Evolutionary conservation across 2,888 invertebrate genomes (phyloP).

Genomic region (Acheta domesticus): DNA sequence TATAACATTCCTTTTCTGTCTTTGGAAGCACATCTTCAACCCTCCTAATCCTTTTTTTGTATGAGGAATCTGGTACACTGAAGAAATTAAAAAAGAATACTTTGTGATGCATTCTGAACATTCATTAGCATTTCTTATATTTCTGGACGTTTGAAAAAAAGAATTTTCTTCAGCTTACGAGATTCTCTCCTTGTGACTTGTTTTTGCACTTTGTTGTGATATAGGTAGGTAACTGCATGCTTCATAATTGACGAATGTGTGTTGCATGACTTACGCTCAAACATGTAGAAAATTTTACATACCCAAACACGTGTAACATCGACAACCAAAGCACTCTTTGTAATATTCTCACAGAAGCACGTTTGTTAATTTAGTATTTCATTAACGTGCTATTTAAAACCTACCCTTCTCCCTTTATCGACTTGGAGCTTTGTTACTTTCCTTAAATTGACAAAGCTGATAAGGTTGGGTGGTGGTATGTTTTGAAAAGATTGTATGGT

Average conservation of each 20-base stretch:
- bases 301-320: too few species aligned
- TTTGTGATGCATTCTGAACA: neutral
- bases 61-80: neutral
- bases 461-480: too few species aligned
- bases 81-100: neutral
- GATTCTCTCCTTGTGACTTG: neutral
- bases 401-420: too few species aligned
- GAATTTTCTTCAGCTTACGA: neutral
- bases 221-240: conserved; percentile 10
- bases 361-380: too few species aligned
- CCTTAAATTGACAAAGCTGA: too few species aligned
- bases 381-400: too few species aligned
- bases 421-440: too few species aligned
- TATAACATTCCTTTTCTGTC: neutral
- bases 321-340: too few species aligned
- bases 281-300: too few species aligned
- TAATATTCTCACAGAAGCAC: too few species aligned
- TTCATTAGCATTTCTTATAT: neutral
- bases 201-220: neutral
- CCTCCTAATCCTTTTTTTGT: neutral
- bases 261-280: neutral
- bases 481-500: too few species aligned
- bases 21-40: neutral
- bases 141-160: neutral
- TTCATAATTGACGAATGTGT: neutral